These are phyloP conservation scores for Corapipo altera DNA, from an alignment of 2,113 vertebrate species.

Conservation along the genomic window DNA sequence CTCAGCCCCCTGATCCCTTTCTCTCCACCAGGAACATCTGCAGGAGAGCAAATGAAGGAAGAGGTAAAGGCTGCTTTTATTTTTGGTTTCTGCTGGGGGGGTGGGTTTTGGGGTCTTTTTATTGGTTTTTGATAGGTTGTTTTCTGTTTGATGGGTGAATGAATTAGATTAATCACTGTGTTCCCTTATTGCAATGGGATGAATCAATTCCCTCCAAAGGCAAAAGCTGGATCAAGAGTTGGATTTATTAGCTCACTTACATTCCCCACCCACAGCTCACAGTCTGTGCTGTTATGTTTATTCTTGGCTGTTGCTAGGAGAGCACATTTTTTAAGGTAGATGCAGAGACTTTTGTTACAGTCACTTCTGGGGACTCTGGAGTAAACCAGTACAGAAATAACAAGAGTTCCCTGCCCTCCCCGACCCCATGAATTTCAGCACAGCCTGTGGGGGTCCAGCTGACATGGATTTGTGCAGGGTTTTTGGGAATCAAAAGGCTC, in stretches of 20 bases:
- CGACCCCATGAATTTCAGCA: background rate
- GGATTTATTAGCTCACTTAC: background rate
- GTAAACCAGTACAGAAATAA: background rate
- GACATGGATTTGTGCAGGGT: background rate
- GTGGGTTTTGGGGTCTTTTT: background rate
- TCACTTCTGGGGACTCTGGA: background rate
- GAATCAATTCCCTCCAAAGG: constrained; percentile 36
- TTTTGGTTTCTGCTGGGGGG: fast-evolving
- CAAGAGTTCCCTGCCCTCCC: background rate
- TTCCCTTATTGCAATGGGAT: background rate
- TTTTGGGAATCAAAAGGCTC: constrained; percentile 51
- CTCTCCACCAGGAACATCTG: background rate
- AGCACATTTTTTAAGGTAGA: background rate
- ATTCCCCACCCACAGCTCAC: background rate
- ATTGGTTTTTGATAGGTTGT: background rate
- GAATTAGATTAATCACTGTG: background rate
- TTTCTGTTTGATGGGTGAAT: background rate
- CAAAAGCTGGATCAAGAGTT: background rate
- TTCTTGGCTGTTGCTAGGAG: constrained; percentile 50
- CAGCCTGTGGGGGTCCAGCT: background rate
- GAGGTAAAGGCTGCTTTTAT: background rate
- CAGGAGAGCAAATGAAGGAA: background rate
- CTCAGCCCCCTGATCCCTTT: fast-evolving
- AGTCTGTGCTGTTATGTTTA: constrained; percentile 28
- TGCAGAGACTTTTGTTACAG: background rate